These are phyloP conservation scores for Scolopax rusticola DNA, from an alignment of 2,797 vertebrate species.

Conservation along the genomic window DNA sequence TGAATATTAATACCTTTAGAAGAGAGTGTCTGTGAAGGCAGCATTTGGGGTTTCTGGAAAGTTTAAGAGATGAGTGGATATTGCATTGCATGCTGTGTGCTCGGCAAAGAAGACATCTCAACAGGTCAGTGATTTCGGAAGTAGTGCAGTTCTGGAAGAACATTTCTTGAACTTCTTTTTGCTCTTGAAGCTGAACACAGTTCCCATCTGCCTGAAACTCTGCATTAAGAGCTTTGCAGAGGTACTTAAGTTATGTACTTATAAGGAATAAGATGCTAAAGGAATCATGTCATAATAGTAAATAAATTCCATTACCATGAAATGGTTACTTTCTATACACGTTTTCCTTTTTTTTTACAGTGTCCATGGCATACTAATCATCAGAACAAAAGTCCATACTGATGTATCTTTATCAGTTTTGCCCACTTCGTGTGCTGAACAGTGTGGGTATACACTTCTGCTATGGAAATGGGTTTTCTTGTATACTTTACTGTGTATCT, in stretches of 20 bases:
- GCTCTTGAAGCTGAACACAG: slow-evolving; percentile 10
- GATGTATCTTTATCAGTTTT: background rate
- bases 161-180: slow-evolving; percentile 23
- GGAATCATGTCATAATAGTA: background rate
- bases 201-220: slow-evolving; percentile 17
- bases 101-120: slow-evolving; percentile 34
- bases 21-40: background rate
- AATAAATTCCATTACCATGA: background rate
- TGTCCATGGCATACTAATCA: background rate
- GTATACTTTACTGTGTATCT: background rate
- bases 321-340: background rate
- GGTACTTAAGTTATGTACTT: background rate
- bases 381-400: background rate
- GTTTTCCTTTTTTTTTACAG: background rate
- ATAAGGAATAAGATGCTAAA: slow-evolving; percentile 5
- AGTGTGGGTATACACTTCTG: background rate
- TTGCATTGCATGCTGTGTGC: background rate
- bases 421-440: background rate
- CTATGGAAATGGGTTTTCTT: background rate
- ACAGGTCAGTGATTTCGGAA: slow-evolving; percentile 32
- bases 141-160: background rate
- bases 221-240: background rate
- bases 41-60: background rate
- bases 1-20: background rate
- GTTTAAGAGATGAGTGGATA: background rate